Percentiles rank a stretch among this genome's conserved stretches.
These are phyloP conservation scores for Micropoecilia bifurca DNA, from an alignment of 2,797 vertebrate species.

Conservation along the genomic window DNA sequence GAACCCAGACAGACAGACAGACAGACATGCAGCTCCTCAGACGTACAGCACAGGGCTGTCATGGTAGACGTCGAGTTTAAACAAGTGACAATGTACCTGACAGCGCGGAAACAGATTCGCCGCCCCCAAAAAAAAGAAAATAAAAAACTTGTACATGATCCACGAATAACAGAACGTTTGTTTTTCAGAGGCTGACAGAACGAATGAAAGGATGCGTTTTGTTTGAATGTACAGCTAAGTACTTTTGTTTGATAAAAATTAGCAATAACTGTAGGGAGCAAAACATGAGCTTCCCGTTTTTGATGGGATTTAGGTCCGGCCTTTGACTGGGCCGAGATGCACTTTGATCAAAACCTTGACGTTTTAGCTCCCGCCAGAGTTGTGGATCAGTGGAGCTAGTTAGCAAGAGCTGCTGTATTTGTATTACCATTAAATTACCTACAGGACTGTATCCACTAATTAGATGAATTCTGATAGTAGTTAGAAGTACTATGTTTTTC, in stretches of 20 bases:
- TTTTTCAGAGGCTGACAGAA: not conserved
- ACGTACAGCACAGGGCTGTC: slow-evolving; percentile 16
- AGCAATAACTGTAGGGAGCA: not conserved
- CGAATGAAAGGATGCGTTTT: not conserved
- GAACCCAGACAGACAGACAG: slow-evolving; percentile 10
- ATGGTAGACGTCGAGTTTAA: slow-evolving; percentile 30
- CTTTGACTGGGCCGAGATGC: not conserved
- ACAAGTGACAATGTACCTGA: slow-evolving; percentile 31
- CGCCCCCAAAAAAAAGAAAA: not conserved
- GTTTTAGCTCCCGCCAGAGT: not conserved
- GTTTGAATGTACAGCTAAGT: not conserved
- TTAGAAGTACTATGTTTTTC: not conserved
- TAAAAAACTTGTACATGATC: not conserved
- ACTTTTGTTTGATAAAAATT: not conserved
- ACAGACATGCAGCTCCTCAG: slow-evolving; percentile 20
- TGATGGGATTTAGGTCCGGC: not conserved
- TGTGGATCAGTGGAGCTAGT: no score
- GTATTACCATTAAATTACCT: not conserved
- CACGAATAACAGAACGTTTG: slow-evolving; percentile 5
- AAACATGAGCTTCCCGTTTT: not conserved
- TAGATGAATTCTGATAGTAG: not conserved
- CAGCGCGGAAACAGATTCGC: slow-evolving; percentile 22
- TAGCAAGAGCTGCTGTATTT: not conserved
- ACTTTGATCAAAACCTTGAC: not conserved
- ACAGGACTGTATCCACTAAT: not conserved